Conservation (phyloP, 2,113 vertebrate species). For the Chaetops frenatus region DNA sequence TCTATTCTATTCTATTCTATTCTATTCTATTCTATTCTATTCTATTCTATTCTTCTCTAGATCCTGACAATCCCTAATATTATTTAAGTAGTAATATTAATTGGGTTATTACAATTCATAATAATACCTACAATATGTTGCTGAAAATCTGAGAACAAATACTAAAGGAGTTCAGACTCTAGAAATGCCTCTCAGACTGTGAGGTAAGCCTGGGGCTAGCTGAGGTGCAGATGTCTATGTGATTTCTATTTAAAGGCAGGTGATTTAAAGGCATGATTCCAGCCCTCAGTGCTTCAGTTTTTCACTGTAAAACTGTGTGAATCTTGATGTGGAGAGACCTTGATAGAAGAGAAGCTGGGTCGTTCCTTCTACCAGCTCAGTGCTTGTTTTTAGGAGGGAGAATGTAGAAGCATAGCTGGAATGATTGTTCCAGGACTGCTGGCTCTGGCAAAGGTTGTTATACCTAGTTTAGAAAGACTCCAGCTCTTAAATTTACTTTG, state of each 20-base stretch:
- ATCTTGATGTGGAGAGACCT: neutral
- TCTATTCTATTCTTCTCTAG: neutral
- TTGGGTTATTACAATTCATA: neutral
- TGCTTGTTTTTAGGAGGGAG: neutral
- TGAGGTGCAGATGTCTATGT: neutral
- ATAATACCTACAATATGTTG: neutral
- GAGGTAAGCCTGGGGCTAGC: accelerated
- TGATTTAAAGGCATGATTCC: neutral
- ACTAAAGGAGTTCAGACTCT: neutral
- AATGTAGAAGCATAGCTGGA: neutral
- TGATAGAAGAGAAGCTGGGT: neutral
- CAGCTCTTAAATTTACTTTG: neutral
- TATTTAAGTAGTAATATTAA: neutral
- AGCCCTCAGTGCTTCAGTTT: neutral
- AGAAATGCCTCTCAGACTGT: neutral
- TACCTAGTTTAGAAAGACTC: neutral
- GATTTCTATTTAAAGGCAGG: neutral
- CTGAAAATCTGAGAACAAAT: neutral
- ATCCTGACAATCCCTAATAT: neutral
- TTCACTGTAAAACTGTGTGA: neutral
- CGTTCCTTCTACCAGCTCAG: neutral
- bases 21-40: neutral
- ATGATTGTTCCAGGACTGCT: neutral
- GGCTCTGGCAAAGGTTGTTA: neutral
- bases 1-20: neutral